Evolutionary conservation across 2,113 vertebrate genomes (phyloP).

Genomic region (Glareola pratincola): DNA sequence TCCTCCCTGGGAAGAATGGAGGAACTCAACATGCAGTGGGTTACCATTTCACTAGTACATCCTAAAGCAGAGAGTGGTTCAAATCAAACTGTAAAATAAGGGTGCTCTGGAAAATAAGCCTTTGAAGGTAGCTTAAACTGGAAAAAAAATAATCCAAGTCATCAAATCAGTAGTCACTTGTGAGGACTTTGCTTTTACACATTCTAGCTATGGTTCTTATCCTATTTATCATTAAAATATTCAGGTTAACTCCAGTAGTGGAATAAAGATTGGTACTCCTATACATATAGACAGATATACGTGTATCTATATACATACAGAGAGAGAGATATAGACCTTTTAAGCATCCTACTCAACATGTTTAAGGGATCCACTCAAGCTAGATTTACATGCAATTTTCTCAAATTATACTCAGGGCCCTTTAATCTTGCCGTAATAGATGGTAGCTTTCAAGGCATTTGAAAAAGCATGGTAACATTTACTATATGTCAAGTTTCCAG

Average conservation of each 20-base stretch:
- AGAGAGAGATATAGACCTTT: neutral
- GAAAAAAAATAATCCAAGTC: neutral
- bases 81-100: neutral
- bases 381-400: neutral
- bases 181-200: neutral
- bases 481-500: neutral
- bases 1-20: rapidly evolving
- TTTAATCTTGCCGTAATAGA: neutral
- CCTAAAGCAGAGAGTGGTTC: neutral
- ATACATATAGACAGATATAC: neutral
- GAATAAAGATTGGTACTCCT: neutral
- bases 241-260: neutral
- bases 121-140: neutral
- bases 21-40: neutral
- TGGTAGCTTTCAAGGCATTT: neutral
- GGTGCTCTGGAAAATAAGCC: neutral
- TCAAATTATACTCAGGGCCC: neutral
- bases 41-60: neutral
- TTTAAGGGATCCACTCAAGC: neutral
- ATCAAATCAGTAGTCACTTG: neutral
- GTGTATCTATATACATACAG: too few species aligned
- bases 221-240: neutral
- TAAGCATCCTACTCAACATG: neutral
- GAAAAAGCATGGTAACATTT: neutral
- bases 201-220: neutral